A percentile compares a stretch with the other conserved stretches of the same genome.
These are phyloP conservation scores for Yponomeuta plumbellus DNA, from an alignment of 2,888 invertebrate genomes.

Conservation along the genomic window DNA sequence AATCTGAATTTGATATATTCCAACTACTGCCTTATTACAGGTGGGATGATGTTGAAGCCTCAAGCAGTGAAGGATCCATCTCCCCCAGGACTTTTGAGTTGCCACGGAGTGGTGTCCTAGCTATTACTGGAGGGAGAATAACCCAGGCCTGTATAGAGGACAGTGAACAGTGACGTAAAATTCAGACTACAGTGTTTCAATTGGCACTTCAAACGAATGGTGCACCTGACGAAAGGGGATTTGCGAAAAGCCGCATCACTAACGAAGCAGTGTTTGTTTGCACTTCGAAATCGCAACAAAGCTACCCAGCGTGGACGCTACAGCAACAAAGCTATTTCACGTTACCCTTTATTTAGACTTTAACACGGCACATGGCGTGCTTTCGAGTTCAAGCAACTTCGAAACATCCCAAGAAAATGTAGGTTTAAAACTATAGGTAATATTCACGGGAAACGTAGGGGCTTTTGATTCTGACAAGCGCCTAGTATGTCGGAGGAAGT, in stretches of 20 bases:
- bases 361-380: slow-evolving; percentile 22
- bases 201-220: slow-evolving; percentile 40
- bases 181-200: slow-evolving; percentile 17
- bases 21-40: too few species aligned
- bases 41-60: too few species aligned
- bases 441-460: slow-evolving; percentile 17
- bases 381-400: background rate
- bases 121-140: too few species aligned
- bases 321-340: slow-evolving; percentile 20
- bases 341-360: slow-evolving; percentile 18
- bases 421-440: background rate
- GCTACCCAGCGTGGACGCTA: slow-evolving; percentile 12
- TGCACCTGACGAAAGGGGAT: slow-evolving; percentile 46
- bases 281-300: slow-evolving; percentile 29
- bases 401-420: slow-evolving; percentile 11
- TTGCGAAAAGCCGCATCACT: slow-evolving; percentile 45
- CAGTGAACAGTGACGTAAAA: background rate
- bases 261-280: slow-evolving; percentile 51
- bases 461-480: slow-evolving; percentile 19
- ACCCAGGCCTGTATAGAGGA: background rate
- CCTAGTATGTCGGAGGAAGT: slow-evolving; percentile 11
- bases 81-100: too few species aligned
- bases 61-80: too few species aligned
- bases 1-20: too few species aligned
- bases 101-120: too few species aligned